These are phyloP conservation scores for Rattus rattus DNA, from an alignment of 2,113 vertebrate species.

Conservation along the genomic window DNA sequence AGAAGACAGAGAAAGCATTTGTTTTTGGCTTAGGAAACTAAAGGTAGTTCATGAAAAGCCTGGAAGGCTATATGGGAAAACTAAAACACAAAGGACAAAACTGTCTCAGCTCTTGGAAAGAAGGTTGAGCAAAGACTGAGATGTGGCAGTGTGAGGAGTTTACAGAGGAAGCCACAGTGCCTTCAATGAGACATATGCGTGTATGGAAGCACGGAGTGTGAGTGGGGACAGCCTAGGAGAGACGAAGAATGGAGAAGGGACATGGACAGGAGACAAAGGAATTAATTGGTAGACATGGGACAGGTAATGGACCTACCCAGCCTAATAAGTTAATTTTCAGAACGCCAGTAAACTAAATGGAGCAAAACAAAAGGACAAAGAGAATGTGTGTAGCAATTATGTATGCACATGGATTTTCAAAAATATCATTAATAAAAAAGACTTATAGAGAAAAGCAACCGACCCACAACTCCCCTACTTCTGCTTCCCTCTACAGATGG, in stretches of 20 bases:
- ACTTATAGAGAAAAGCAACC: neutral
- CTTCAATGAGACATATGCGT: neutral
- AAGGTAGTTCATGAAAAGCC: neutral
- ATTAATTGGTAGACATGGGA: neutral
- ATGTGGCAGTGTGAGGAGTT: neutral
- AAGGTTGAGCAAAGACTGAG: neutral
- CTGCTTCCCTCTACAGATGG: neutral
- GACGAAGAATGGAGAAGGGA: neutral
- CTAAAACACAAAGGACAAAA: neutral
- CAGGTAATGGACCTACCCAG: neutral
- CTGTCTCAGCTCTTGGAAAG: neutral
- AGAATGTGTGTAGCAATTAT: neutral
- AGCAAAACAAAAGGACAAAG: neutral
- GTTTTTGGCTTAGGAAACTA: neutral
- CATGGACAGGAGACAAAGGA: neutral
- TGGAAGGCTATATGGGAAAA: neutral
- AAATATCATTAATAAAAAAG: neutral
- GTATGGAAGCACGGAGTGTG: rapidly evolving
- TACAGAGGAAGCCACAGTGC: neutral
- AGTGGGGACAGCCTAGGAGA: neutral
- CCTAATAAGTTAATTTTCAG: constrained; percentile 35
- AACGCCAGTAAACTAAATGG: constrained; percentile 32
- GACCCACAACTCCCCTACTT: neutral
- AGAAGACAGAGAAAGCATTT: neutral
- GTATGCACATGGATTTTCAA: neutral